Conservation (phyloP, 2,888 invertebrate species). For the Sicus ferrugineus region DNA sequence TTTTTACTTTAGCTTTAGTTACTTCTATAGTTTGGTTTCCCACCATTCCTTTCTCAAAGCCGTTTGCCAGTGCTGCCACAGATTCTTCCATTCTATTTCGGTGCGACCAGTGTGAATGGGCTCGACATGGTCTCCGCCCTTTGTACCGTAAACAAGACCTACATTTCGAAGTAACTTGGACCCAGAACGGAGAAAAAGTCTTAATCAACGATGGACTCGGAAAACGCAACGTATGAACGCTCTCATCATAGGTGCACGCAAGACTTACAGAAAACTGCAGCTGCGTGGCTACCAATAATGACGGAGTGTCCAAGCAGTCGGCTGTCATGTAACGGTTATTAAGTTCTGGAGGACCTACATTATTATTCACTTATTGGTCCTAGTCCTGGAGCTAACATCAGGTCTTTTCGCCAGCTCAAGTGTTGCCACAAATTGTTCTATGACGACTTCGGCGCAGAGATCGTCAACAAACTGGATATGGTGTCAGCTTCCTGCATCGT, state of each 20-base stretch:
- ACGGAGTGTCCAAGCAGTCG: conserved; percentile 68
- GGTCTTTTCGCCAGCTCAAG: conserved; percentile 59
- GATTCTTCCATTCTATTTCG: conserved; percentile 77
- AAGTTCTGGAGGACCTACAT: not conserved
- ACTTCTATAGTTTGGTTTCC: not conserved
- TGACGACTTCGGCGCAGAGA: conserved; percentile 76
- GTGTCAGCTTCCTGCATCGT: conserved; percentile 76
- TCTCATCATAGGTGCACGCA: conserved; percentile 73
- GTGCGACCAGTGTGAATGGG: conserved; percentile 72
- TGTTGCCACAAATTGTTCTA: conserved; percentile 74
- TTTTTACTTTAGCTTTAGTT: not conserved
- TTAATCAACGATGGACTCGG: conserved; percentile 64
- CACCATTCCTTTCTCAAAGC: conserved; percentile 42
- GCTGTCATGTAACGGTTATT: conserved; percentile 68
- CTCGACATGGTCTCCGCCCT: conserved; percentile 73
- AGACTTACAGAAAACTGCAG: conserved; percentile 75
- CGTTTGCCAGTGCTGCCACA: conserved; percentile 71
- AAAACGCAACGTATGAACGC: conserved; percentile 65
- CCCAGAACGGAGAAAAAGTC: conserved; percentile 64
- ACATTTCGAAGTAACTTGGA: conserved; percentile 78
- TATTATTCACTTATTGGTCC: not conserved
- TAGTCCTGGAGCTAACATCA: not conserved
- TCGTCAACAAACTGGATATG: conserved; percentile 74
- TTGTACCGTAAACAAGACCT: conserved; percentile 80
- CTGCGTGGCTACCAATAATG: conserved; percentile 72